Conservation (phyloP, 2,113 vertebrate species). For the Sceloporus tristichus region DNA sequence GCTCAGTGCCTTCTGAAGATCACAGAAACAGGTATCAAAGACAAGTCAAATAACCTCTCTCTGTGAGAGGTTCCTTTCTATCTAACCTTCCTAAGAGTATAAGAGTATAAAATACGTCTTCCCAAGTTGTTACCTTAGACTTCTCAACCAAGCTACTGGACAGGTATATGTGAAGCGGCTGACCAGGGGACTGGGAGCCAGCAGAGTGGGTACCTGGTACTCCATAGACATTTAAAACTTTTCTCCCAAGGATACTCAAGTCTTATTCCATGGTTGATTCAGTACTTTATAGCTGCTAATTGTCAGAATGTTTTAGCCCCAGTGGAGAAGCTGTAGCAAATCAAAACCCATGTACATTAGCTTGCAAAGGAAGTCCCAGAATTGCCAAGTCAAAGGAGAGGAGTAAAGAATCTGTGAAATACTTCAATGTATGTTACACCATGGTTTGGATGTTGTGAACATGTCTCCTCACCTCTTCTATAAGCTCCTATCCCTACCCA, state of each 20-base stretch:
- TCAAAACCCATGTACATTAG: not conserved
- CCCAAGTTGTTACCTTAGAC: not conserved
- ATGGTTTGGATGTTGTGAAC: not conserved
- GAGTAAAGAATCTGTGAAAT: not conserved
- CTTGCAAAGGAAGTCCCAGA: too few relatives aligned
- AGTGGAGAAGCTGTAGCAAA: not conserved
- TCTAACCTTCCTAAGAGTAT: not conserved
- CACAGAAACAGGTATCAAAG: not conserved
- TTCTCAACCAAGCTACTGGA: not conserved
- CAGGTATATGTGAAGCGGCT: too few relatives aligned
- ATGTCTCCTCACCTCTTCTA: not conserved
- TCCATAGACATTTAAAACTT: not conserved
- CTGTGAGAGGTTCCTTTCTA: not conserved
- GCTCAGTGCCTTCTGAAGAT: slow-evolving; percentile 18
- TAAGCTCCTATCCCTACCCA: not conserved
- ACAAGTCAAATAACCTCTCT: not conserved
- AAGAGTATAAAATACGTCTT: not conserved
- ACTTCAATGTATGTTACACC: not conserved
- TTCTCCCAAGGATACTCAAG: not conserved
- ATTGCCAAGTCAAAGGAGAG: not conserved
- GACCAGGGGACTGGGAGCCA: not conserved
- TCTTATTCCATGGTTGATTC: not conserved
- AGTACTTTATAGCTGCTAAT: not conserved
- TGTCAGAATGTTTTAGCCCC: not conserved
- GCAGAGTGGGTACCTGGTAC: not conserved